Base-by-base conservation (phyloP, 2,888 invertebrate species). In the Aleiodes testaceus region DNA sequence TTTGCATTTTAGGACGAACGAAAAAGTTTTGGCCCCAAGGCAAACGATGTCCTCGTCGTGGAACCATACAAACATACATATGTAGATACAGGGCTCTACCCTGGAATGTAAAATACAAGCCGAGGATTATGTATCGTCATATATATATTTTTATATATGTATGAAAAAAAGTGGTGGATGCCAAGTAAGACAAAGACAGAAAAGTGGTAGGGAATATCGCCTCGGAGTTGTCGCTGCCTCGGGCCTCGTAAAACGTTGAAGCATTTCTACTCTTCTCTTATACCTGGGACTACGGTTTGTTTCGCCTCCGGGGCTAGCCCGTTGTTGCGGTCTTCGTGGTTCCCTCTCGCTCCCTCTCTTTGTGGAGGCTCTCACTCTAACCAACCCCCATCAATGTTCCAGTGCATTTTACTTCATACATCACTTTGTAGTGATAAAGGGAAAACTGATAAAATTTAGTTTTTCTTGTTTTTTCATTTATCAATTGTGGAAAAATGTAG, bases 21-120 rank as follows among this genome's bases (percentile, higher is more conserved):
- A 55, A 69, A 65, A 53, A 50, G 42, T 63, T 22, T 45, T 11
- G 20, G 12, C 45, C 69, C 11, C 3, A 14, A 42, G 69, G 69
- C 69, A 42, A 63, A 20, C 42, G 42, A 11, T 63, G 69, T 63
- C 69, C 69, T 42, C 69, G 65, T 63, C 63, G 49, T 59, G 18
- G 45, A 22, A 22, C 42, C 69, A 66, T 72, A 66, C 69, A 71
- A 73, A 72, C 59, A 69, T 71, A 69, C 68, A 71, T 69, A 72
- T 72, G 70, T 72, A 72, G 70, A 72, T 66, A 68, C 14, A 42
- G 61, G 59, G 59, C 59, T 36, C 18, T 45, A 50, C 44, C 30
- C 30, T 26, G 20, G 68, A 72, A 72, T 53, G 72, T 69, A 65
- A 70, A 66, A 71, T 73, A 68, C 53, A 52, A 71, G 53, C 67